Evolutionary conservation across 2,113 vertebrate genomes (phyloP).

Genomic region (Bos indicus): DNA sequence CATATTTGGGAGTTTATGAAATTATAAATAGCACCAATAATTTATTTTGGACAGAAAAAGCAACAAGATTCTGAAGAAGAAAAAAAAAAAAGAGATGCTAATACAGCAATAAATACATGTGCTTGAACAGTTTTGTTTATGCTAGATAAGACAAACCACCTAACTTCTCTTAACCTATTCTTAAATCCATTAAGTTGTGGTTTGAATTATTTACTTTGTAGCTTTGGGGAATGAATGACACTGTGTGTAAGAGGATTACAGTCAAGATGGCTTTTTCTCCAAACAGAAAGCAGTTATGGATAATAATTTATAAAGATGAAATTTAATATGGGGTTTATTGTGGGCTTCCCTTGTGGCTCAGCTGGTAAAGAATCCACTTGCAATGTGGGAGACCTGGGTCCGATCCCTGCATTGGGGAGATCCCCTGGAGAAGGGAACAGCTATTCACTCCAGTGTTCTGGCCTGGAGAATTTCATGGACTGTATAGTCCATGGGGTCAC

Average conservation of each 20-base stretch:
- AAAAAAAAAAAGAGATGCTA: background rate
- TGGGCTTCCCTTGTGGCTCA: background rate
- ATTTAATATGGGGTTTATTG: background rate
- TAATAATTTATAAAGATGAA: background rate
- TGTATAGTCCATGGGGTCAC: background rate
- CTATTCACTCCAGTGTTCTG: background rate
- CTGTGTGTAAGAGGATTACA: background rate
- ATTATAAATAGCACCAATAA: background rate
- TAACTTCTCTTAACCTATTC: background rate
- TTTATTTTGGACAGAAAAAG: background rate
- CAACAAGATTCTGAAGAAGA: background rate
- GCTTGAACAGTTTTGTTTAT: background rate
- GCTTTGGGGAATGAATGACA: background rate
- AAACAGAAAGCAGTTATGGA: background rate
- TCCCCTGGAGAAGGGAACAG: background rate
- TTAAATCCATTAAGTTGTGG: background rate
- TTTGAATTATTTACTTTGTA: background rate
- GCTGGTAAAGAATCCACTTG: accelerated
- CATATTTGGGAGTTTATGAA: background rate
- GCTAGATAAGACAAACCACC: background rate
- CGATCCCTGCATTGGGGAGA: accelerated
- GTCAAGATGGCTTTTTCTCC: background rate
- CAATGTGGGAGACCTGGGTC: accelerated
- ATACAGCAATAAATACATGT: background rate
- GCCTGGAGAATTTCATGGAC: background rate